Evolutionary conservation across 2,113 vertebrate species (phyloP).

Genomic region (Psilopsiagon aurifrons): DNA sequence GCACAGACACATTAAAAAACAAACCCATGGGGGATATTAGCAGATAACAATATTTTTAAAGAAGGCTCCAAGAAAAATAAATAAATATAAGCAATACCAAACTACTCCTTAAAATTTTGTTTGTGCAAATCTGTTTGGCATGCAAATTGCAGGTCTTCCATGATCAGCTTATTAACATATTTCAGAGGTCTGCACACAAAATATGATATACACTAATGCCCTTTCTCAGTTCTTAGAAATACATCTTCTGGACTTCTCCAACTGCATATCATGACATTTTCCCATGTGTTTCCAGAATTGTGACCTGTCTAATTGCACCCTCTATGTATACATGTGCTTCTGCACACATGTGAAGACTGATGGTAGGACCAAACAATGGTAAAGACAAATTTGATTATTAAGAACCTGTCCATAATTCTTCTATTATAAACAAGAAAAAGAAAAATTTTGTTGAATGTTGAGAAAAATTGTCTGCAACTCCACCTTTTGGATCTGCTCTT

Average conservation of each 20-base stretch:
- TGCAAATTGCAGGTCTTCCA: neutral
- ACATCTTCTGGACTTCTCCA: neutral
- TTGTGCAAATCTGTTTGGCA: conserved; percentile 8
- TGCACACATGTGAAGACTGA: neutral
- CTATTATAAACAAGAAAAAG: neutral
- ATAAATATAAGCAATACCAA: conserved; percentile 65
- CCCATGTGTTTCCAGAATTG: neutral
- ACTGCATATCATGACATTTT: accelerated
- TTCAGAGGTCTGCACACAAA: neutral
- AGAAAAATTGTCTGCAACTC: neutral
- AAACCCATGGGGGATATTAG: conserved; percentile 80
- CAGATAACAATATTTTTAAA: conserved; percentile 75
- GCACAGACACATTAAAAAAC: conserved; percentile 75
- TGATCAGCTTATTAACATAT: neutral
- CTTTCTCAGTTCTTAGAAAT: neutral
- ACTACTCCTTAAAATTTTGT: conserved; percentile 36
- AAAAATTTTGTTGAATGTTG: neutral
- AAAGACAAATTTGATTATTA: neutral
- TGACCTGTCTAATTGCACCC: neutral
- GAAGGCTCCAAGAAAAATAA: conserved; percentile 73
- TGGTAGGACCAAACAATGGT: neutral
- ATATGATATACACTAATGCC: neutral
- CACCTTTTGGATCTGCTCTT: neutral
- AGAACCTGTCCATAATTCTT: neutral
- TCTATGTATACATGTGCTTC: neutral